These are phyloP conservation scores for Sapajus apella DNA, from an alignment of 2,113 vertebrate species.

Conservation along the genomic window DNA sequence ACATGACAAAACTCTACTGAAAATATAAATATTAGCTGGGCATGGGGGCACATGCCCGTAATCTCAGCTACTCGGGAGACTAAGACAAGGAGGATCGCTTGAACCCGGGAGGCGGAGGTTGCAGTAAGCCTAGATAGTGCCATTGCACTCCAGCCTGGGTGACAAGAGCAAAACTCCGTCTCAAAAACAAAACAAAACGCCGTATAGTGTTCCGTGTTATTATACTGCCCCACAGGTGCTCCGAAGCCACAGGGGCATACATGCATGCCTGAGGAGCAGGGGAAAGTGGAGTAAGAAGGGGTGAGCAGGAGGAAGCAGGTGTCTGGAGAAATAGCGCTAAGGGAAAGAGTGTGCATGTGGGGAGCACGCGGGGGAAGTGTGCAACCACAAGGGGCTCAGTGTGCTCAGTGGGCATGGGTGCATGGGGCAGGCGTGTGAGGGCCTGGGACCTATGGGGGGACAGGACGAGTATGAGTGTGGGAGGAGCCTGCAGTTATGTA, in stretches of 20 bases:
- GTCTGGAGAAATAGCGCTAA: not conserved
- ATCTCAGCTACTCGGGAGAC: no score
- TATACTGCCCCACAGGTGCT: fast-evolving
- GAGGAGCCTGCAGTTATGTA: not conserved
- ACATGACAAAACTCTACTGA: no score
- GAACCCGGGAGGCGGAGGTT: no score
- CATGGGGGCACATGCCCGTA: no score
- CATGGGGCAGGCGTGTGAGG: not conserved
- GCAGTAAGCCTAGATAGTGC: no score
- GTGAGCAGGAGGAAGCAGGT: not conserved
- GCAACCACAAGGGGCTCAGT: fast-evolving
- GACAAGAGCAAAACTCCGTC: no score
- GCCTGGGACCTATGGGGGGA: not conserved
- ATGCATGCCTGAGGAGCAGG: fast-evolving
- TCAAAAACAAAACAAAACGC: no score
- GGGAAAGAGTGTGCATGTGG: not conserved
- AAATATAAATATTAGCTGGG: no score
- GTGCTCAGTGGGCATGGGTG: not conserved
- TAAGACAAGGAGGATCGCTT: no score
- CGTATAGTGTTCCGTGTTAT: fast-evolving
- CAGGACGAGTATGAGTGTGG: no score
- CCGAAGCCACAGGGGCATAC: fast-evolving
- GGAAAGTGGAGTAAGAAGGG: not conserved
- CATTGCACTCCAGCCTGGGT: no score
- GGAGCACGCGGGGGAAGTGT: not conserved